Percentiles rank a stretch among this genome's conserved stretches.
phyloP scores from a whole-genome alignment of 64 coral and sea anemone genomes.

The Dendrophyllia cribrosa region DNA sequence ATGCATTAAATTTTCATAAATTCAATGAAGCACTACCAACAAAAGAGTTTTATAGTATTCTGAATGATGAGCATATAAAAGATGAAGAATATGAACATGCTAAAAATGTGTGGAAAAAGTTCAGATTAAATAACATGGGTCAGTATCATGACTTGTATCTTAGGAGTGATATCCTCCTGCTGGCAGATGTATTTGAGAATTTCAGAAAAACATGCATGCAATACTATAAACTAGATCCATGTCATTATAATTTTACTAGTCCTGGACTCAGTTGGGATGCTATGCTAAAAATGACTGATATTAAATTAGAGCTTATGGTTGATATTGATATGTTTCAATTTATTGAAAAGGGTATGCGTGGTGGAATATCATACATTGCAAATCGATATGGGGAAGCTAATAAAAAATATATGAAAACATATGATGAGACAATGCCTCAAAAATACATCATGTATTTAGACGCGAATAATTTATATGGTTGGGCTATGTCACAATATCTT shows the following conservation, averaged over 20 bases:
- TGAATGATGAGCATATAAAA: background rate
- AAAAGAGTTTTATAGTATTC: background rate
- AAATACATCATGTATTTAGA: constrained; percentile 7
- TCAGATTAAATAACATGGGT: background rate
- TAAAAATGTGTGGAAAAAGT: background rate
- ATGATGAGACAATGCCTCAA: background rate
- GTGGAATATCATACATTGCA: too few relatives aligned
- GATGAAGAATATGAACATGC: background rate
- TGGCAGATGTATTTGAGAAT: background rate
- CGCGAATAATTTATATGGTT: background rate
- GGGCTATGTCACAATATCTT: background rate
- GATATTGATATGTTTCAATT: background rate
- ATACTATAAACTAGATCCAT: constrained; percentile 11
- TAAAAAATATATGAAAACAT: background rate
- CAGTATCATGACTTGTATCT: background rate
- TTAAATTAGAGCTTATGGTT: too few relatives aligned
- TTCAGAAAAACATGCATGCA: background rate
- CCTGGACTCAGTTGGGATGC: background rate
- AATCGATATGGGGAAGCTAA: background rate
- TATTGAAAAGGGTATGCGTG: too few relatives aligned
- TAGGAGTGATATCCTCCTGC: background rate
- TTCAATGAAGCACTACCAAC: background rate
- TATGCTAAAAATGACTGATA: constrained; percentile 9
- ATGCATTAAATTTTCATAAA: background rate
- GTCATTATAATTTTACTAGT: background rate